Evolutionary conservation across 2,888 invertebrate genomes (phyloP).

Genomic region (Sinodicranocentrus sp.): DNA sequence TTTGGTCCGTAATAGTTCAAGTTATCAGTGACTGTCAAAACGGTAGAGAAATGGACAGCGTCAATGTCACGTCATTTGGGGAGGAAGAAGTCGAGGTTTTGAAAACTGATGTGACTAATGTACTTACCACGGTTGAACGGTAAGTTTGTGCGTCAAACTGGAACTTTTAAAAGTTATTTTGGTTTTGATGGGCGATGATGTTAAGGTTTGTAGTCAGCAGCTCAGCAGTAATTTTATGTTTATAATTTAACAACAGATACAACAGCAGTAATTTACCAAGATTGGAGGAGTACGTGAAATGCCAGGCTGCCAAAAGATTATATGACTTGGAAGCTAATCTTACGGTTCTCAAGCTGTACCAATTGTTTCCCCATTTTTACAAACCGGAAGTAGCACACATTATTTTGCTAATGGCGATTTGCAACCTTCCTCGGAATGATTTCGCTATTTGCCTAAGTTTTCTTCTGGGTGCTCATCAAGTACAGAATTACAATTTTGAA

Average conservation of each 20-base stretch:
- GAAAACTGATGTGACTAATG: background rate
- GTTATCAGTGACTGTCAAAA: background rate
- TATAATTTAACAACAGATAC: background rate
- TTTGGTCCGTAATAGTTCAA: too few species aligned
- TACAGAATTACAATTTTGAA: background rate
- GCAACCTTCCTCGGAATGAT: background rate
- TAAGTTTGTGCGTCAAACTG: too few species aligned
- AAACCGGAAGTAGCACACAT: background rate
- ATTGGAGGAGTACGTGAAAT: background rate
- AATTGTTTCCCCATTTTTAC: background rate
- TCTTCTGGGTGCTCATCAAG: background rate
- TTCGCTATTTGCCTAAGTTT: background rate
- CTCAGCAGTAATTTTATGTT: background rate
- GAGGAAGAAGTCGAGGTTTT: background rate
- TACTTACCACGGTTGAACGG: background rate
- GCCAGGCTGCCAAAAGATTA: background rate
- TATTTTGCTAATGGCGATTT: background rate
- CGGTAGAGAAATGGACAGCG: background rate
- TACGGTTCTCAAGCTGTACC: conserved; percentile 1
- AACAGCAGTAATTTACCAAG: background rate
- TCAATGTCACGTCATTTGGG: background rate
- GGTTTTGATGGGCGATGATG: background rate
- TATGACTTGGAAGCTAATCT: background rate
- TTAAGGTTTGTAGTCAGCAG: background rate
- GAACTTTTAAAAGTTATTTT: conserved; percentile 6